Conservation (phyloP, 2,113 vertebrate genomes). For the Columba livia region DNA sequence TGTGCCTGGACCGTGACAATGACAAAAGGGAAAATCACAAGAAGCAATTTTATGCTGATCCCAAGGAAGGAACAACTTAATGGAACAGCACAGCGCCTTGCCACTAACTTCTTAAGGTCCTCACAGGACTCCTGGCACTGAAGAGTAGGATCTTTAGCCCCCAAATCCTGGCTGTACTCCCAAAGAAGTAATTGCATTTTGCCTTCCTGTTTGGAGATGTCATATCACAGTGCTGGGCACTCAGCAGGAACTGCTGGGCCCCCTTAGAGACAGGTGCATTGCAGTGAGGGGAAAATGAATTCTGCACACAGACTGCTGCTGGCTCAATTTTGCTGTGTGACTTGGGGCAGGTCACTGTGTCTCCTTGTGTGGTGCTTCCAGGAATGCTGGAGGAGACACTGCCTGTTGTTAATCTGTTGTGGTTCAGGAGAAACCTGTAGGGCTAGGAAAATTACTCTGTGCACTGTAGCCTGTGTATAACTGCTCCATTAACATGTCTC, state of each 20-base stretch:
- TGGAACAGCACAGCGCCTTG: background rate
- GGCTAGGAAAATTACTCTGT: background rate
- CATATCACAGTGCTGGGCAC: background rate
- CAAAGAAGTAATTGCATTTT: conserved; percentile 33
- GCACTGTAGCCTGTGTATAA: background rate
- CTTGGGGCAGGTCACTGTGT: background rate
- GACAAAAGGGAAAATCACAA: conserved; percentile 22
- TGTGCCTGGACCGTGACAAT: background rate
- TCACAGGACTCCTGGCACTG: background rate
- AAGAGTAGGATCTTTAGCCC: background rate
- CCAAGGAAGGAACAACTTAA: background rate
- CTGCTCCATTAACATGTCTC: background rate
- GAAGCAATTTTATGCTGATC: conserved; percentile 27
- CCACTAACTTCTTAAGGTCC: background rate
- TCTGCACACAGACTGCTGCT: background rate
- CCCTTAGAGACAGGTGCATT: conserved; percentile 13
- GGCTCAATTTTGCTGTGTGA: background rate
- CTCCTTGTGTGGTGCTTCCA: background rate
- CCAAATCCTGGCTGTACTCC: background rate
- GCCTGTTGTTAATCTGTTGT: background rate
- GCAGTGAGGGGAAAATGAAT: conserved; percentile 3
- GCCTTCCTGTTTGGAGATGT: background rate
- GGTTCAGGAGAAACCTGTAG: background rate
- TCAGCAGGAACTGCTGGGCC: background rate
- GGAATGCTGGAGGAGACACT: background rate